These are phyloP conservation scores for Drosophila cardini DNA, from an alignment of 1,140 invertebrate genomes.

Conservation along the genomic window DNA sequence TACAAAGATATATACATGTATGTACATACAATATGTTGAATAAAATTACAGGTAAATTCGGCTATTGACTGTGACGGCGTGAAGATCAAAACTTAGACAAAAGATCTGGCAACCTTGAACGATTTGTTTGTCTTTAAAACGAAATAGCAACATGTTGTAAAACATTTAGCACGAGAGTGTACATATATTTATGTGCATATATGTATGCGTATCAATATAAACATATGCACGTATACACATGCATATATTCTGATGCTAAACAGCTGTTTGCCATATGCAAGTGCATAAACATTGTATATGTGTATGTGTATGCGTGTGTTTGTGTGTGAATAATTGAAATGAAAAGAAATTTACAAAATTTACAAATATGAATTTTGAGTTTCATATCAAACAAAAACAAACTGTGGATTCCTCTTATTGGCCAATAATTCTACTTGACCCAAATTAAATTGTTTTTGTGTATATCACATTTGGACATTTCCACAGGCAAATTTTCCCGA, in stretches of 20 bases:
- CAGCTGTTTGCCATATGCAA: constrained; percentile 43
- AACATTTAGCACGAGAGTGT: constrained; percentile 14
- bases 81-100: constrained; percentile 23
- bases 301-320: neutral
- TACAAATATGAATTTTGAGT: constrained; percentile 1
- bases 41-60: constrained; percentile 16
- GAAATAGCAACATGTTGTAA: constrained; percentile 41
- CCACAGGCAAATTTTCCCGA: neutral
- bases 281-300: neutral
- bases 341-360: constrained; percentile 23
- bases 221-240: neutral
- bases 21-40: neutral
- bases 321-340: neutral
- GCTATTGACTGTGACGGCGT: constrained; percentile 19
- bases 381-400: constrained; percentile 6
- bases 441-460: neutral
- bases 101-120: constrained; percentile 20
- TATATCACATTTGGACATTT: neutral
- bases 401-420: neutral
- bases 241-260: constrained; percentile 19
- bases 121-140: constrained; percentile 10
- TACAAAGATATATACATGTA: neutral
- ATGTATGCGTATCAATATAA: neutral
- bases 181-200: neutral
- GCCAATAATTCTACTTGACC: neutral